Evolutionary conservation across 2,797 vertebrate genomes (phyloP).

Genomic region (Cephalopachus bancanus): DNA sequence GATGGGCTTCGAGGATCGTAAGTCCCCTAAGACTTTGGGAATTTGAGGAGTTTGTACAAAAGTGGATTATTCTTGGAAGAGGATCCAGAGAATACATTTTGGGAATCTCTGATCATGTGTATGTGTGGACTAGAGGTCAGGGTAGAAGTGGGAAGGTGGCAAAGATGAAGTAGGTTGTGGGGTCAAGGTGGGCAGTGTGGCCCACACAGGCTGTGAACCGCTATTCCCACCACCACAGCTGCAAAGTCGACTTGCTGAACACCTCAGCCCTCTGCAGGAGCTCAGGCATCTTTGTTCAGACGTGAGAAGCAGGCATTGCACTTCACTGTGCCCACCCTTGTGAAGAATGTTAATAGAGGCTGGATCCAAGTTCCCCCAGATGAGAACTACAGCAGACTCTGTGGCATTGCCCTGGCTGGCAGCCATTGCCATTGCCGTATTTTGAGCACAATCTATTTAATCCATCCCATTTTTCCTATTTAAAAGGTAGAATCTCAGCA

Average conservation of each 20-base stretch:
- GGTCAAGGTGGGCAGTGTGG: background rate
- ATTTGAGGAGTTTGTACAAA: background rate
- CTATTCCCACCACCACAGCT: background rate
- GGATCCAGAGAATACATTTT: background rate
- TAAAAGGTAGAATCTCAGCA: conserved; percentile 18
- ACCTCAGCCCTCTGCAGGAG: background rate
- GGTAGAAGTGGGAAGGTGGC: background rate
- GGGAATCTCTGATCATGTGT: background rate
- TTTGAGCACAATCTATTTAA: background rate
- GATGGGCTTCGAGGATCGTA: background rate
- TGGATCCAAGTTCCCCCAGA: background rate
- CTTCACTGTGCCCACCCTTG: background rate
- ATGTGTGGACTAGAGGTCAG: background rate
- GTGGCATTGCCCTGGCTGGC: accelerated
- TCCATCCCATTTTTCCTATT: background rate
- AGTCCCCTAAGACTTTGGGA: background rate
- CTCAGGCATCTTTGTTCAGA: background rate
- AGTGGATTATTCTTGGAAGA: background rate
- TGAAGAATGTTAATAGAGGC: background rate
- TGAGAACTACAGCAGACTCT: background rate
- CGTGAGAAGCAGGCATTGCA: background rate
- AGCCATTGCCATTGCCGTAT: too few species aligned
- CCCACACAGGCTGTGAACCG: accelerated
- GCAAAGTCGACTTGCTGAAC: background rate
- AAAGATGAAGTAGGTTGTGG: background rate